These are phyloP conservation scores for Ispidina lecontei DNA, from an alignment of 2,797 vertebrate species.

Conservation along the genomic window DNA sequence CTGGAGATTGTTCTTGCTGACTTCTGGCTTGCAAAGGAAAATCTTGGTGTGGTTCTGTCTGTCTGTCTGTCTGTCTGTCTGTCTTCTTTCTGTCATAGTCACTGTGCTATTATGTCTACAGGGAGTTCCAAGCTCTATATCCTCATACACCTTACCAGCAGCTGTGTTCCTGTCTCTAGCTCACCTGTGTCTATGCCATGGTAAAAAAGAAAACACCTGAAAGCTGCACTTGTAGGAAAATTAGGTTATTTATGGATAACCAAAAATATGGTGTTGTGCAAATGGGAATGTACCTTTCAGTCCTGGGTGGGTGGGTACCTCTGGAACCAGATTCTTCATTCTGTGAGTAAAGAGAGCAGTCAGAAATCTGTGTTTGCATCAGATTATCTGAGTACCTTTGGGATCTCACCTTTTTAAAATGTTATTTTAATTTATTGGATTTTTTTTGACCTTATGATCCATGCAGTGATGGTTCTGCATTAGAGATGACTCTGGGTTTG, in stretches of 20 bases:
- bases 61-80: not conserved
- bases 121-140: not conserved
- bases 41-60: not conserved
- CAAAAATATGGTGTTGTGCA: not conserved
- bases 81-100: not conserved
- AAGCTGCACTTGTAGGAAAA: not conserved
- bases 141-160: not conserved
- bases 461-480: not conserved
- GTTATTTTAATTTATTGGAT: not conserved
- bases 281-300: not conserved
- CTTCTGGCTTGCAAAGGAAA: constrained; percentile 20
- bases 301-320: not conserved
- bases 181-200: not conserved
- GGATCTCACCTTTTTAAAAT: not conserved
- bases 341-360: not conserved
- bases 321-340: not conserved
- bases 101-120: not conserved
- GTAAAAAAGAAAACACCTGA: not conserved
- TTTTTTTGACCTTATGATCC: not conserved
- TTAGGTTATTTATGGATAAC: not conserved
- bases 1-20: not conserved
- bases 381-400: not conserved
- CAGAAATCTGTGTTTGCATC: not conserved
- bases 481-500: not conserved
- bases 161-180: not conserved